A percentile compares a stretch with the other conserved stretches of the same genome.
phyloP scores from a whole-genome alignment of 2,113 vertebrate genomes.

The Genyomyrus donnyi region DNA sequence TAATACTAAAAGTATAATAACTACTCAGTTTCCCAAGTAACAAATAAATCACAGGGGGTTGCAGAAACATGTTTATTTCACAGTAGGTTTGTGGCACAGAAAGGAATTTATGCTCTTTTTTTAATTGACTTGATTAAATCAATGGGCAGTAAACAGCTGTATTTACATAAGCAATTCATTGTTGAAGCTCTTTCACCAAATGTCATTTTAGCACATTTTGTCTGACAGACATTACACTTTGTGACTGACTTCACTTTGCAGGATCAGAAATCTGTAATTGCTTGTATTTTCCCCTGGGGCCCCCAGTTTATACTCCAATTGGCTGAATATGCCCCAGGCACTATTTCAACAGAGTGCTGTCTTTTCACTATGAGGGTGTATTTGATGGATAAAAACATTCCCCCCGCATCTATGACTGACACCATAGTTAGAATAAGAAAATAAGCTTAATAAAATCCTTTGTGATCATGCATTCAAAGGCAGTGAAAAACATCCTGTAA shows the following conservation, averaged over 20 bases:
- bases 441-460: background rate
- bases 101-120: background rate
- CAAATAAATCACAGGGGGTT: background rate
- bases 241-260: conserved; percentile 31
- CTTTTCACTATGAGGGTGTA: background rate
- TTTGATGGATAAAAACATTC: conserved; percentile 7
- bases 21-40: no score
- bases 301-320: conserved; percentile 15
- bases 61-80: background rate
- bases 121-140: background rate
- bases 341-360: background rate
- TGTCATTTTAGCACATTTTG: conserved; percentile 17
- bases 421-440: background rate
- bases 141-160: background rate
- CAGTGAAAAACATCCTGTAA: background rate
- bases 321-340: conserved; percentile 10
- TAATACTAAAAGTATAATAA: background rate
- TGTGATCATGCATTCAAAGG: background rate
- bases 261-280: conserved; percentile 38
- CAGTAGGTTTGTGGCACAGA: background rate
- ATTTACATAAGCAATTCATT: background rate
- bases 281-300: conserved; percentile 20
- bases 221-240: conserved; percentile 9
- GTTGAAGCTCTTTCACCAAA: conserved; percentile 20
- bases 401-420: background rate